Percentiles rank a stretch among this genome's conserved stretches.
Conservation (phyloP, 2,888 invertebrate genomes). For the Calameuta idolon region DNA sequence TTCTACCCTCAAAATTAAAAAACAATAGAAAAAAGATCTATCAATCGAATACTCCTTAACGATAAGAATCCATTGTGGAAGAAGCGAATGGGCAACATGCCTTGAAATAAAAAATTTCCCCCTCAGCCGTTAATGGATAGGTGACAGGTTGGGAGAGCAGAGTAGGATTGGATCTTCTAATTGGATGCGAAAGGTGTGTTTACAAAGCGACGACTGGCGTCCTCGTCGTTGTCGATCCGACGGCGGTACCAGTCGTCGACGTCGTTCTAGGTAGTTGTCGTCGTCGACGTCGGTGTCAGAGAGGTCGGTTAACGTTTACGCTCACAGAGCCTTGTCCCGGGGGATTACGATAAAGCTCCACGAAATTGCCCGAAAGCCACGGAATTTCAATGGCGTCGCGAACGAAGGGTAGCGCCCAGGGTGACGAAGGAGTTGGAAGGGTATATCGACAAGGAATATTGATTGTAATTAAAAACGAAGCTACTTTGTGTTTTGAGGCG, state of each 20-base stretch:
- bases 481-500: conserved; percentile 20
- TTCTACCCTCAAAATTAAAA: no score
- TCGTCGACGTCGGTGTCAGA: background rate
- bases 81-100: background rate
- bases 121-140: background rate
- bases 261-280: background rate
- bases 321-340: conserved; percentile 33
- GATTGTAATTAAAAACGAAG: conserved; percentile 52
- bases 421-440: conserved; percentile 20
- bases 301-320: background rate
- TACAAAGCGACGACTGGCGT: background rate
- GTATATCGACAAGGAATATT: conserved; percentile 33
- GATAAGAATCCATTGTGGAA: background rate
- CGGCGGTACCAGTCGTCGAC: background rate
- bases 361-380: conserved; percentile 54
- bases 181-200: background rate
- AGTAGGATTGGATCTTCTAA: background rate
- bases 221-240: background rate
- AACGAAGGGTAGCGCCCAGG: conserved; percentile 33
- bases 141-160: background rate
- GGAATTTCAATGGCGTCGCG: conserved; percentile 53
- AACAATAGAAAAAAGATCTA: background rate
- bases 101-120: background rate
- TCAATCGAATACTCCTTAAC: background rate
- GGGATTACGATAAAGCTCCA: conserved; percentile 57